Percentiles rank a stretch among this genome's conserved stretches.
phyloP scores from a whole-genome alignment of 2,888 invertebrate species.

The Eupithecia pulchellata region DNA sequence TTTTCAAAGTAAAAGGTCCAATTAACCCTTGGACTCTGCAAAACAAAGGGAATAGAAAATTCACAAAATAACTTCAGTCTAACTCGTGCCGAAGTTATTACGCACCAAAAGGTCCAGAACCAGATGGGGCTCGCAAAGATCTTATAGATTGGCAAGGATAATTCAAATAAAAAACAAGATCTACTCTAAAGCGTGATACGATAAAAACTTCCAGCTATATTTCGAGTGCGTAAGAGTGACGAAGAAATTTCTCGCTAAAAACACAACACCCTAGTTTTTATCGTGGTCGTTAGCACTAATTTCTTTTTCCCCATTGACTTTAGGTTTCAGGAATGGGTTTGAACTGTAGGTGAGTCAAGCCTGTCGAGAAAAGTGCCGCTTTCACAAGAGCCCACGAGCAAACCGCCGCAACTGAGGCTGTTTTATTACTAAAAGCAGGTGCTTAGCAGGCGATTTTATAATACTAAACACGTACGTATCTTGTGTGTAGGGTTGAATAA shows the following conservation, averaged over 20 bases:
- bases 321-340: conserved; percentile 51
- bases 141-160: neutral
- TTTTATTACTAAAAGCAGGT: conserved; percentile 6
- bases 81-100: neutral
- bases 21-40: neutral
- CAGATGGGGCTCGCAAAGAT: conserved; percentile 1
- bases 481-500: no score
- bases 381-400: conserved; percentile 65
- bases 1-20: neutral
- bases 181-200: neutral
- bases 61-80: neutral
- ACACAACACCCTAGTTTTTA: conserved; percentile 29
- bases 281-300: conserved; percentile 54
- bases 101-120: neutral
- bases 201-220: neutral
- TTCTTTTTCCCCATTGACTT: conserved; percentile 56
- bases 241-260: conserved; percentile 17
- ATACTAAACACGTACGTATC: no score
- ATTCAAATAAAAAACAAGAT: neutral
- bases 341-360: conserved; percentile 58
- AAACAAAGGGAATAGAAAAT: neutral
- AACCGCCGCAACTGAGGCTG: conserved; percentile 52
- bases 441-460: neutral
- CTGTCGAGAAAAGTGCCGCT: conserved; percentile 68
- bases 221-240: conserved; percentile 2